phyloP scores from a whole-genome alignment of 2,888 invertebrate genomes.

The Drosophila atripex region DNA sequence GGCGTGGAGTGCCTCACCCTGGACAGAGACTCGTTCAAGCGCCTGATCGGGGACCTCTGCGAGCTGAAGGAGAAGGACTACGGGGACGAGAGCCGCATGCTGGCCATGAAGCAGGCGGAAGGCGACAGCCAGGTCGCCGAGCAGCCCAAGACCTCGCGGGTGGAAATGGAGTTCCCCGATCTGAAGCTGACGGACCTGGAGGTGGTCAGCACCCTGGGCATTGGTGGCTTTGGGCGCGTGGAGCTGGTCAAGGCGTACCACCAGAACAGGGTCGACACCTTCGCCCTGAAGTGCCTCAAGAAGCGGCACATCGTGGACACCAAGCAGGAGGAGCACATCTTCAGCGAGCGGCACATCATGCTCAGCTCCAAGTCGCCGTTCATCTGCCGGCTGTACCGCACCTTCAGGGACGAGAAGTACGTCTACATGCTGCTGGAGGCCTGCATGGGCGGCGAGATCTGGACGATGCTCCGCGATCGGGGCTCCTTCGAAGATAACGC shows the following conservation, averaged over 20 bases:
- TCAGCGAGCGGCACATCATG: slow-evolving; percentile 93
- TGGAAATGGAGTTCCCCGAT: slow-evolving; percentile 86
- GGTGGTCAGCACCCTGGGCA: slow-evolving; percentile 93
- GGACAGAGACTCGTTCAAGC: slow-evolving; percentile 90
- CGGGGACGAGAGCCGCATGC: slow-evolving; percentile 86
- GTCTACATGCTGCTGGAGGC: slow-evolving; percentile 97
- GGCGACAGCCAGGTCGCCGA: slow-evolving; percentile 81
- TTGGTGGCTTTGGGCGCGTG: slow-evolving; percentile 96
- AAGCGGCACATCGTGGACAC: slow-evolving; percentile 95
- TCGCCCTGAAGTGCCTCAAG: slow-evolving; percentile 94
- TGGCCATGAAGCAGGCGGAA: slow-evolving; percentile 83
- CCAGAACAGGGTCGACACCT: slow-evolving; percentile 85
- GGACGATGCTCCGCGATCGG: slow-evolving; percentile 95
- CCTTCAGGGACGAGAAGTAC: slow-evolving; percentile 95
- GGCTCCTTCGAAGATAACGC: slow-evolving; percentile 92
- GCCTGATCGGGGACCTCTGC: slow-evolving; percentile 90
- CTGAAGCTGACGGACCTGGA: slow-evolving; percentile 91
- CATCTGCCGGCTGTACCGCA: slow-evolving; percentile 90
- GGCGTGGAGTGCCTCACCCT: slow-evolving; percentile 94
- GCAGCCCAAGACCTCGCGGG: slow-evolving; percentile 80
- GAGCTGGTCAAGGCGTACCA: slow-evolving; percentile 89
- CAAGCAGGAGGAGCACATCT: slow-evolving; percentile 94
- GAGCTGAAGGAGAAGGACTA: slow-evolving; percentile 90
- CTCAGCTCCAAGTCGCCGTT: slow-evolving; percentile 86
- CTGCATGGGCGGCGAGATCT: slow-evolving; percentile 96